A percentile compares a stretch with the other conserved stretches of the same genome.
Conservation (phyloP, 1,140 invertebrate species). For the Caenorhabditis tropicalis region DNA sequence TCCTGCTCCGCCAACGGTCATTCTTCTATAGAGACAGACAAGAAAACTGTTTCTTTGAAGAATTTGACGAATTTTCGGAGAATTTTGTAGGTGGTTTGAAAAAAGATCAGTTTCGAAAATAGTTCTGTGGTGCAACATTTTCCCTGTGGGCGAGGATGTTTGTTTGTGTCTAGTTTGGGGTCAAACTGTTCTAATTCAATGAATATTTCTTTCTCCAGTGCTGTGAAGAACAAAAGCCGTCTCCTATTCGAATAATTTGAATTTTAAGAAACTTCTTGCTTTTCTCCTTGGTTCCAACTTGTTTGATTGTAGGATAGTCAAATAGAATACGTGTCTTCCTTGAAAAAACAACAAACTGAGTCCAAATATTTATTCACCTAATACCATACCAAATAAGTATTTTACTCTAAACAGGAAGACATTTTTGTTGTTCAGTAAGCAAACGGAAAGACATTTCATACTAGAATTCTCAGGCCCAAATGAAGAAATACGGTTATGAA, state of each 20-base stretch:
- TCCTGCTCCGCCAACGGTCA: background rate
- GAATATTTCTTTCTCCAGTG: too few relatives aligned
- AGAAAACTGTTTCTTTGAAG: background rate
- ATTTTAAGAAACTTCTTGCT: too few relatives aligned
- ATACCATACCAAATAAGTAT: background rate
- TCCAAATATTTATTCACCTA: slow-evolving; percentile 36
- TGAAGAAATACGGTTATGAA: too few relatives aligned
- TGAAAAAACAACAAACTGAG: background rate
- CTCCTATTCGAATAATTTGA: too few relatives aligned
- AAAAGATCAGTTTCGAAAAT: slow-evolving; percentile 17
- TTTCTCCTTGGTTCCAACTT: background rate
- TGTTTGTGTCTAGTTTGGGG: too few relatives aligned
- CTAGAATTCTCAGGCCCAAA: too few relatives aligned
- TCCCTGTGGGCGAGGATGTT: background rate
- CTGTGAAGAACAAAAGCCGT: too few relatives aligned
- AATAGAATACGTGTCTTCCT: background rate
- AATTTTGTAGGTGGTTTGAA: background rate
- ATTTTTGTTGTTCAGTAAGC: background rate
- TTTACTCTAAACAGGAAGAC: background rate
- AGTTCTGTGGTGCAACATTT: background rate
- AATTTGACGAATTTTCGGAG: background rate
- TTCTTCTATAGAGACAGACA: background rate
- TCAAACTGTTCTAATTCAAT: too few relatives aligned
- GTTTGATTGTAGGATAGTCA: background rate
- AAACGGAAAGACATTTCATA: background rate